phyloP scores from a whole-genome alignment of 2,113 vertebrate species.

The Spilogale gracilis region DNA sequence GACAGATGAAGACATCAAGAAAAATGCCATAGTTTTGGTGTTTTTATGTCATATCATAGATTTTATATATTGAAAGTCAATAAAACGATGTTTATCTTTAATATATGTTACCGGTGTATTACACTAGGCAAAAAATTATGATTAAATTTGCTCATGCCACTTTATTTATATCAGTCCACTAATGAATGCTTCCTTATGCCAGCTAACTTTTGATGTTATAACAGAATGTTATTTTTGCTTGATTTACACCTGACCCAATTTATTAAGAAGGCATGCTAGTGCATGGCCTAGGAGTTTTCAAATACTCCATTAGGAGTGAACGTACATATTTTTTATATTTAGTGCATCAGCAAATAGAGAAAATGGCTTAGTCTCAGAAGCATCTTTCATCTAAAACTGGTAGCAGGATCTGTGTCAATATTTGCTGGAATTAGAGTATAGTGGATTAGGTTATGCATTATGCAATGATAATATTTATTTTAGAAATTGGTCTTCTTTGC shows the following conservation, averaged over 20 bases:
- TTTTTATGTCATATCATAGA: not conserved
- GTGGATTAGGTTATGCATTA: slow-evolving; percentile 71
- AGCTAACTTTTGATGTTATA: slow-evolving; percentile 15
- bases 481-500: slow-evolving; percentile 76
- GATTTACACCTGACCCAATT: not conserved
- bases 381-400: slow-evolving; percentile 69
- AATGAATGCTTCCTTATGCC: not conserved
- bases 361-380: slow-evolving; percentile 68
- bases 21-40: not conserved
- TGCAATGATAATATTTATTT: slow-evolving; percentile 76
- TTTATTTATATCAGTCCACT: not conserved
- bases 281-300: slow-evolving; percentile 70
- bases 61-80: not conserved
- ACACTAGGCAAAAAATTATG: slow-evolving; percentile 43
- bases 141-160: not conserved
- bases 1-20: not conserved
- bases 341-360: slow-evolving; percentile 70
- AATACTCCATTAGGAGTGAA: slow-evolving; percentile 51
- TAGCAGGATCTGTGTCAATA: slow-evolving; percentile 75
- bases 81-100: not conserved
- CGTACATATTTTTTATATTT: slow-evolving; percentile 60
- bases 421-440: slow-evolving; percentile 75
- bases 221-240: slow-evolving; percentile 49
- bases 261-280: slow-evolving; percentile 63
- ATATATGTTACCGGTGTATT: not conserved